Percentiles rank a stretch among this genome's conserved stretches.
Evolutionary conservation across 2,113 vertebrate species (phyloP).

Genomic region (Thinocorus orbignyianus): DNA sequence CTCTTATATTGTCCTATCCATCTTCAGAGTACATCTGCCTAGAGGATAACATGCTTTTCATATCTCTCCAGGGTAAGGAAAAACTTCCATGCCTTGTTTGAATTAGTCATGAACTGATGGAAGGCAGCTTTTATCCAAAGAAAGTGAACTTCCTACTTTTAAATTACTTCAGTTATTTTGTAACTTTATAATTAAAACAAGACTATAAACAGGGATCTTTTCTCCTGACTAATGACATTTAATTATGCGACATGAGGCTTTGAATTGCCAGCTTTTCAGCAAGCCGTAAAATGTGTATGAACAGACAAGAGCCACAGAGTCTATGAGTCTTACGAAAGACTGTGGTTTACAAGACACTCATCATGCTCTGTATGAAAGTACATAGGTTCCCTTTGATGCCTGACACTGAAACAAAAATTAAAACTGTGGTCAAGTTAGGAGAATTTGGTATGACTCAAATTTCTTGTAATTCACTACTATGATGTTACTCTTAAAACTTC

Average conservation of each 20-base stretch:
- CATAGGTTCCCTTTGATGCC: neutral
- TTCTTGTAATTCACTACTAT: slow-evolving; percentile 18
- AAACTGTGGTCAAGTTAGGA: neutral
- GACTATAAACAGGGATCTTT: neutral
- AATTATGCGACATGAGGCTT: neutral
- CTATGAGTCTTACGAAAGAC: neutral
- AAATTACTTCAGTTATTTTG: slow-evolving; percentile 3
- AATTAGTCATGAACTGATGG: neutral
- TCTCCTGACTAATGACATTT: neutral
- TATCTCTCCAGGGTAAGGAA: neutral
- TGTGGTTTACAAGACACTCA: neutral
- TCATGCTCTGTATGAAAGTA: neutral
- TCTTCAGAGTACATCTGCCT: neutral
- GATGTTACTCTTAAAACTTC: neutral
- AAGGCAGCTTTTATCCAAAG: neutral
- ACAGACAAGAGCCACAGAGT: neutral
- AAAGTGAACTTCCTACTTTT: neutral
- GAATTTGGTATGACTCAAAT: neutral
- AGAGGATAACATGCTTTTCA: neutral
- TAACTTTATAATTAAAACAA: slow-evolving; percentile 37
- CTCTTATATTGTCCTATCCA: neutral
- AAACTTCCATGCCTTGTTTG: neutral
- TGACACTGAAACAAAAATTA: slow-evolving; percentile 30
- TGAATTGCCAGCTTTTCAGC: neutral
- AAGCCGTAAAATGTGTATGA: neutral